Percentiles rank a stretch among this genome's conserved stretches.
Conservation (phyloP, 2,888 invertebrate genomes). For the Thyatira batis region DNA sequence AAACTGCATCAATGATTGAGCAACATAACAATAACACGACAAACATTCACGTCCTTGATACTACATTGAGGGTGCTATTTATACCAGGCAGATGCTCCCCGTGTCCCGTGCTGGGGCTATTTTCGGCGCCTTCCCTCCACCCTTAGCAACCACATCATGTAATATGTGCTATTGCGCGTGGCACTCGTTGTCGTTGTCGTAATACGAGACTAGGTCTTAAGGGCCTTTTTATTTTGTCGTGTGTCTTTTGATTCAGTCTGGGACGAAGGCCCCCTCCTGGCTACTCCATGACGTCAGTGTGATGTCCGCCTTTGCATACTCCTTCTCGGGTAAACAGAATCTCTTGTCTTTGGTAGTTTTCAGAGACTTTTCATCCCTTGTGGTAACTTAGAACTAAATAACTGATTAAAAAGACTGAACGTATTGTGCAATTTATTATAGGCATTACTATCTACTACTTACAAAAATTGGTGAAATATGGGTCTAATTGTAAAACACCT, state of each 20-base stretch:
- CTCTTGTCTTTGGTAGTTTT: no score
- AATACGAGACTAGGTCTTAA: constrained; percentile 31
- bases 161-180: constrained; percentile 25
- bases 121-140: constrained; percentile 57
- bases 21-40: constrained; percentile 27
- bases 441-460: no score
- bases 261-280: no score
- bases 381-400: no score
- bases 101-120: constrained; percentile 72
- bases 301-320: no score
- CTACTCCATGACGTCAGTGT: no score
- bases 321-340: no score
- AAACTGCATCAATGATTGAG: neutral
- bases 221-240: constrained; percentile 24
- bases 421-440: no score
- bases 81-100: constrained; percentile 69
- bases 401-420: no score
- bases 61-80: constrained; percentile 79
- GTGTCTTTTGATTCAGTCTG: constrained; percentile 19
- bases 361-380: no score
- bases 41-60: constrained; percentile 77
- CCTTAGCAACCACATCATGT: constrained; percentile 29
- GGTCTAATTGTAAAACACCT: no score
- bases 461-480: no score
- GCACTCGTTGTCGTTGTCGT: constrained; percentile 29